A percentile compares a stretch with the other conserved stretches of the same genome.
phyloP scores from a whole-genome alignment of 1,140 invertebrate genomes.

The Drosophila azteca region DNA sequence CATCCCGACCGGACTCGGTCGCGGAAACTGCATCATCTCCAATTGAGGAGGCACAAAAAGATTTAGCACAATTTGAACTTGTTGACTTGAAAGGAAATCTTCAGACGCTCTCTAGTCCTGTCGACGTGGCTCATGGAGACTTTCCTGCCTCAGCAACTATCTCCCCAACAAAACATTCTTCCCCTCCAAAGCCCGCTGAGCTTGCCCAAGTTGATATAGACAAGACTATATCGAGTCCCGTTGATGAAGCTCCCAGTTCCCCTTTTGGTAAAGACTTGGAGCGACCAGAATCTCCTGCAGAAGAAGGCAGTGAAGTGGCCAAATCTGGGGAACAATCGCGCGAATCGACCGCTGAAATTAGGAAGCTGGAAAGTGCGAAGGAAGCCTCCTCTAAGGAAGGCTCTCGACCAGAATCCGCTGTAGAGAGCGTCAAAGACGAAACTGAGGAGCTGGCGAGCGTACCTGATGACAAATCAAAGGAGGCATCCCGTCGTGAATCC shows the following conservation, averaged over 20 bases:
- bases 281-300: conserved; percentile 37
- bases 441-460: conserved; percentile 23
- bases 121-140: conserved; percentile 37
- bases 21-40: conserved; percentile 56
- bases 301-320: conserved; percentile 9
- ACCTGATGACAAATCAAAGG: conserved; percentile 25
- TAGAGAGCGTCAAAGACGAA: conserved; percentile 31
- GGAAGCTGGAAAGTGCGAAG: conserved; percentile 27
- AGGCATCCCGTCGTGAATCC: conserved; percentile 26
- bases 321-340: conserved; percentile 33
- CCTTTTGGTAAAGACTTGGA: conserved; percentile 4
- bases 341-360: conserved; percentile 34
- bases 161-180: conserved; percentile 4
- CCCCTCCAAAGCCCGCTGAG: conserved; percentile 14
- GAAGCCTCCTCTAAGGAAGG: conserved; percentile 27
- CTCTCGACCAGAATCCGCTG: conserved; percentile 41
- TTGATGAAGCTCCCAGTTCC: conserved; percentile 33
- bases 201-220: conserved; percentile 15
- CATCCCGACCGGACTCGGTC: conserved; percentile 51
- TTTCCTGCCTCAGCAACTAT: conserved; percentile 31
- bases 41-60: conserved; percentile 37
- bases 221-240: conserved; percentile 27
- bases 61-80: conserved; percentile 7
- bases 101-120: conserved; percentile 29
- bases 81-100: conserved; percentile 5